These are phyloP conservation scores for Daktulosphaira vitifoliae DNA, from an alignment of 1,140 invertebrate species.

Conservation along the genomic window DNA sequence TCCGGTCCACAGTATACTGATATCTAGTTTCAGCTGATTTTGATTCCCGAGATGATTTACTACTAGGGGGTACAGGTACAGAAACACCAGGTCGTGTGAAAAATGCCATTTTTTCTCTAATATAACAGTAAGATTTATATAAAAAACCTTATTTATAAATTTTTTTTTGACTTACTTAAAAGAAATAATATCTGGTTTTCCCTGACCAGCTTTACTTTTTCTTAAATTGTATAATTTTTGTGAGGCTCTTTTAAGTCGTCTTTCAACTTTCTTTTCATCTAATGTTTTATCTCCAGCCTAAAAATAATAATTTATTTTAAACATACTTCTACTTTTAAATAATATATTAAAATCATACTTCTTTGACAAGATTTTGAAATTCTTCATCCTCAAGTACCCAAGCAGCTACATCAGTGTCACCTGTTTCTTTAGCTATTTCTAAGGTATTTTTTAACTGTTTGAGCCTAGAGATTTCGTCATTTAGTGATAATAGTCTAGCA, in stretches of 20 bases:
- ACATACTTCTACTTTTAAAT: neutral
- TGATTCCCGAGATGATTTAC: conserved; percentile 36
- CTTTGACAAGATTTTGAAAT: conserved; percentile 65
- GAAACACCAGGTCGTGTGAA: conserved; percentile 72
- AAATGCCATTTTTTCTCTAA: conserved; percentile 91
- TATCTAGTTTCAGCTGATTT: conserved; percentile 49
- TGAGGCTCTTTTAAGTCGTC: conserved; percentile 74
- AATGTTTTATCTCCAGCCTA: conserved; percentile 50
- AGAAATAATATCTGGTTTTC: conserved; percentile 80
- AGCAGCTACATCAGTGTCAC: conserved; percentile 65
- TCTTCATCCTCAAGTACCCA: conserved; percentile 81
- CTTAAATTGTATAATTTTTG: conserved; percentile 82
- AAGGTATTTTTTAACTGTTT: conserved; percentile 61
- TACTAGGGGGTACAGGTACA: conserved; percentile 55
- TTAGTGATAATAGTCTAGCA: conserved; percentile 65
- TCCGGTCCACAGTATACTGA: conserved; percentile 59
- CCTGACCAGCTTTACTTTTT: conserved; percentile 76
- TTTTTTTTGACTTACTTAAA: conserved; percentile 68
- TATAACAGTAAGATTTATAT: neutral
- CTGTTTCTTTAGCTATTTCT: conserved; percentile 59
- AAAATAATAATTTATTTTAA: neutral
- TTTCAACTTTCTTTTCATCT: conserved; percentile 68
- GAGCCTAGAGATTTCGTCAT: conserved; percentile 72
- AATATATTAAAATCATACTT: conserved; percentile 43
- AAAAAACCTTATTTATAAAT: neutral